phyloP scores from a whole-genome alignment of 1,140 invertebrate species.

The Lepidotrigona ventralis region DNA sequence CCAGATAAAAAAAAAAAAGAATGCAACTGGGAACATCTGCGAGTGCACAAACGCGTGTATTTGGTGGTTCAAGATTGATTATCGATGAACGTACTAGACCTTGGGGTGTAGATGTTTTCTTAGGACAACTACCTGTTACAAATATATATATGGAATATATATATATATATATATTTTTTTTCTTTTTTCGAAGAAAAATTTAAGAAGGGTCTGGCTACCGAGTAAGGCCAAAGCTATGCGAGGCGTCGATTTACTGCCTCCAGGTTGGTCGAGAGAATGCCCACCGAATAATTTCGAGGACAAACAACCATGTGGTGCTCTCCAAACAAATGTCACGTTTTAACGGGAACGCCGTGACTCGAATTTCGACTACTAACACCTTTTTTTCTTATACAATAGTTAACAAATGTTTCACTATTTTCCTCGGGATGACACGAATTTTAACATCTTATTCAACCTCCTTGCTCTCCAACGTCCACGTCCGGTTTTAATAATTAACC shows the following conservation, averaged over 20 bases:
- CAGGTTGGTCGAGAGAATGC: neutral
- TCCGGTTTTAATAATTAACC: neutral
- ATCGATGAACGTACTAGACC: slow-evolving; percentile 4
- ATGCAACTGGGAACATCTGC: slow-evolving; percentile 15
- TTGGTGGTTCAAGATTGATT: neutral
- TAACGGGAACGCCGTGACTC: neutral
- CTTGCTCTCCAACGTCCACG: neutral
- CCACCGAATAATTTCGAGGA: neutral
- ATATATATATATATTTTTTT: too few relatives aligned
- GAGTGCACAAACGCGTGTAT: neutral
- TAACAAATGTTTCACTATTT: neutral
- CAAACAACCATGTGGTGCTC: neutral
- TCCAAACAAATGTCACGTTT: slow-evolving; percentile 22
- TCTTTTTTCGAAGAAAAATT: neutral
- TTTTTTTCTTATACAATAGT: too few relatives aligned
- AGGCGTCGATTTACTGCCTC: slow-evolving; percentile 19
- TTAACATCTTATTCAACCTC: too few relatives aligned
- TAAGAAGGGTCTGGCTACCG: slow-evolving; percentile 22
- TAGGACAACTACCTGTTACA: slow-evolving; percentile 35
- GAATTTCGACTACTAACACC: slow-evolving; percentile 20
- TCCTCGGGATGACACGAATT: too few relatives aligned
- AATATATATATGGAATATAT: slow-evolving; percentile 12
- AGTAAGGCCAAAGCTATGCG: neutral
- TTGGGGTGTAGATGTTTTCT: neutral
- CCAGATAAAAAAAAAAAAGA: slow-evolving; percentile 1